Base-by-base conservation (phyloP, 2,113 vertebrate genomes). In the Epinephelus lanceolatus region DNA sequence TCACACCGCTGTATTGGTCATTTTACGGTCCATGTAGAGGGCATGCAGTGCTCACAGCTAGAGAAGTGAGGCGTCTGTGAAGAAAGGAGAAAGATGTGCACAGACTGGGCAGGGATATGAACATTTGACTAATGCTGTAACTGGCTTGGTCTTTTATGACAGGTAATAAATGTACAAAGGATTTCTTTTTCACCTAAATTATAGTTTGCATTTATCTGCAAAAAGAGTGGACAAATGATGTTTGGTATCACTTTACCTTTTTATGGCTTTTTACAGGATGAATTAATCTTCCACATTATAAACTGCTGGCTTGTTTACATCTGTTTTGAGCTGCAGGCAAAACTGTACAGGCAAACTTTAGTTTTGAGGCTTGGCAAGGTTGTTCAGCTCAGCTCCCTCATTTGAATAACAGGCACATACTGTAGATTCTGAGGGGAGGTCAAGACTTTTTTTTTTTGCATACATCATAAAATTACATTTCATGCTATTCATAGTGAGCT, bases 351-450 rank as follows among this genome's bases (percentile, higher is more conserved):
- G 15, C 25, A 63, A 52, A 65, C 56, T 62, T 71, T 1, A 45
- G 45, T 76, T 68, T 33, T 21, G 56, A 47, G 13, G 17, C 52
- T 27, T 56, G 21, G 59, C 45, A 80, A 76, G 7, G 59, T 65
- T 8, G 15, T 21, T 33, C 27, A 66, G 37, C 57, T 79, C 66
- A 27, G 61, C 59, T 55, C 62, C 17, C 59, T 85, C 71, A 70
- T 83, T 73, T 87, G 27, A 86, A 71, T 61, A 78, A 56, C 49
- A 81, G 42, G 6, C 33, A 53, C 61, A 70, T 9, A 45, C 42
- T 45, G 42, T 45, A 74, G 6, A 45, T 47, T 45, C 9, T 37
- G 47, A 70, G 40, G 47, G 19, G 25, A 83, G 63, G 42, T 78
- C n/a, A 60, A 21, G 49, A 72, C 62, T 81, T 27, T 45, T 60